Evolutionary conservation across 2,797 vertebrate species (phyloP).

Genomic region (Coilia nasus): DNA sequence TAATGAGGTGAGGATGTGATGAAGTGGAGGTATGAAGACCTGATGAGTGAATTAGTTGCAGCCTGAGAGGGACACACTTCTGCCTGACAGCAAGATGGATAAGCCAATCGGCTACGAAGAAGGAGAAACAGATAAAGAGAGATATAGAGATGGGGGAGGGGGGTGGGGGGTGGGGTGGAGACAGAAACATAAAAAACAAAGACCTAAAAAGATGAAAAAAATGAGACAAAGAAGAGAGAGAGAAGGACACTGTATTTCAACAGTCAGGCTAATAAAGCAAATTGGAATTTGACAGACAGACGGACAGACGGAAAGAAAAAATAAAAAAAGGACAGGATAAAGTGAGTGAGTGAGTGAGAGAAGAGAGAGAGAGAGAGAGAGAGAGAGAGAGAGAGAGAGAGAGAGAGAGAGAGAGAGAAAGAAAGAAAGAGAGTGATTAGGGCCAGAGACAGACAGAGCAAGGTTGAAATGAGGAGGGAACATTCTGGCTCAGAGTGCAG

Average conservation of each 20-base stretch:
- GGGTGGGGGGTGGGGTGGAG: too few species aligned
- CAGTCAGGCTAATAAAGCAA: too few species aligned
- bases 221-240: too few species aligned
- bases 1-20: neutral
- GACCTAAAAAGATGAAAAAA: too few species aligned
- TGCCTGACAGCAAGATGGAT: neutral
- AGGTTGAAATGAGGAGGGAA: neutral
- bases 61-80: neutral
- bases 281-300: too few species aligned
- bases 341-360: neutral
- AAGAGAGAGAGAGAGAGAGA: neutral
- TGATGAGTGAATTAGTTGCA: neutral
- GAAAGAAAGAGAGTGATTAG: neutral
- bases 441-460: neutral
- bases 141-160: neutral
- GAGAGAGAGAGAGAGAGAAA: neutral
- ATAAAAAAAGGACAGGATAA: too few species aligned
- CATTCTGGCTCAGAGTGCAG: neutral
- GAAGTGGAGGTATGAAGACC: neutral
- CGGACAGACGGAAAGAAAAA: neutral
- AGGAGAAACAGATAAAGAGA: neutral
- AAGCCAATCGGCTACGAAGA: neutral
- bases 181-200: too few species aligned
- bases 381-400: neutral
- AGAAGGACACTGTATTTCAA: too few species aligned